A percentile compares a stretch with the other conserved stretches of the same genome.
Evolutionary conservation across 2,888 invertebrate species (phyloP).

Genomic region (Cotesia congregata): DNA sequence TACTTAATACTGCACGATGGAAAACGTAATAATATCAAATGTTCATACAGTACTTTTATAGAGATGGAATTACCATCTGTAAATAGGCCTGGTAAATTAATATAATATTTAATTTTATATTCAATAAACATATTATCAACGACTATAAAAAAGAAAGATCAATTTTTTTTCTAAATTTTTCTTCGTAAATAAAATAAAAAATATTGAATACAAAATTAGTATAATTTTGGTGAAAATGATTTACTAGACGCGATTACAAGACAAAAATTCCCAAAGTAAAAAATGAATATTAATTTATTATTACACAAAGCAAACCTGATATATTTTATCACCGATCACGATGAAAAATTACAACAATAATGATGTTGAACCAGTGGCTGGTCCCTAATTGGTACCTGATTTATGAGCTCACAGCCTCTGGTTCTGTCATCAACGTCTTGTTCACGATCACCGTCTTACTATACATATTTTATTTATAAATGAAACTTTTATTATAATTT

Average conservation of each 20-base stretch:
- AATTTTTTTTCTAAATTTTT: too few species aligned
- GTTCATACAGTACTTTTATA: too few species aligned
- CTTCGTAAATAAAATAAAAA: too few species aligned
- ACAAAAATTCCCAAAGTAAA: neutral
- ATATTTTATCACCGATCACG: neutral
- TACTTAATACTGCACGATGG: too few species aligned
- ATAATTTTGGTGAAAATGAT: too few species aligned
- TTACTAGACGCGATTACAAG: neutral
- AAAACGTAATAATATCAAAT: too few species aligned
- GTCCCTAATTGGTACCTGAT: slow-evolving; percentile 25
- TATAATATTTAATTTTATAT: too few species aligned
- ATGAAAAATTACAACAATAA: slow-evolving; percentile 34
- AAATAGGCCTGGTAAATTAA: too few species aligned
- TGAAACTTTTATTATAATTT: neutral
- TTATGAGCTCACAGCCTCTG: slow-evolving; percentile 15
- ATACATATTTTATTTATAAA: slow-evolving; percentile 4
- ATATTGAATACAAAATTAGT: too few species aligned
- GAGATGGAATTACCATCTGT: too few species aligned
- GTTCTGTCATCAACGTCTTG: slow-evolving; percentile 19
- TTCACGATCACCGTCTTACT: slow-evolving; percentile 1
- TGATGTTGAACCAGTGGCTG: slow-evolving; percentile 12
- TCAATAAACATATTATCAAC: too few species aligned
- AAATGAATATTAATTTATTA: neutral
- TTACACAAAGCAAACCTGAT: neutral
- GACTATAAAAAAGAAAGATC: too few species aligned